Percentiles rank a stretch among this genome's conserved stretches.
These are phyloP conservation scores for Aphidius colemani DNA, from an alignment of 2,888 invertebrate species.

Conservation along the genomic window DNA sequence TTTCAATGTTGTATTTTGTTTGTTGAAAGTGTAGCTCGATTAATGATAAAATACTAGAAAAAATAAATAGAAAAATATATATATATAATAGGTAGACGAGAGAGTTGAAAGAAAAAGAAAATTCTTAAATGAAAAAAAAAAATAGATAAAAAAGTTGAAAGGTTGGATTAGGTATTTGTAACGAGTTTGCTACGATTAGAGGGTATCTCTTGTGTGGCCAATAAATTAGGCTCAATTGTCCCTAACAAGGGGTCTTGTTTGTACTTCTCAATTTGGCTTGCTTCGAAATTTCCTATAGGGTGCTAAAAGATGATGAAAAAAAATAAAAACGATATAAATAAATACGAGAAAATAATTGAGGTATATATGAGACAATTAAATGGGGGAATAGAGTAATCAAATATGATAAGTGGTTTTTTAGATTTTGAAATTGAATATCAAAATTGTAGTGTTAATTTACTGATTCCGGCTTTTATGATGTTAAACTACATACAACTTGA, in stretches of 20 bases:
- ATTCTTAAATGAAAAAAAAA: background rate
- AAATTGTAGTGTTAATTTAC: constrained; percentile 26
- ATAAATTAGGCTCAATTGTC: constrained; percentile 22
- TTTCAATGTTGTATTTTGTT: background rate
- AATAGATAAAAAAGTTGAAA: background rate
- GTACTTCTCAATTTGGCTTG: constrained; percentile 12
- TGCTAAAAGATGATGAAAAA: background rate
- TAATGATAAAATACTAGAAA: no score
- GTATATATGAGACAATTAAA: constrained; percentile 21
- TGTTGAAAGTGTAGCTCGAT: background rate
- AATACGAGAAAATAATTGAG: constrained; percentile 1
- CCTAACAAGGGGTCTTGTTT: constrained; percentile 21
- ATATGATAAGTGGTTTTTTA: constrained; percentile 22
- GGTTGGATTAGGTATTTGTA: background rate
- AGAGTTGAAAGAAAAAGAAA: background rate
- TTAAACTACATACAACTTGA: background rate
- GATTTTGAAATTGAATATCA: constrained; percentile 24
- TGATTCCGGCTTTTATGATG: background rate
- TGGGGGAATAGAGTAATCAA: constrained; percentile 1
- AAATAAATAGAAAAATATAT: no score
- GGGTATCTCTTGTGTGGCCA: constrained; percentile 10
- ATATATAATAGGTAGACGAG: background rate
- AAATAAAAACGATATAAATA: constrained; percentile 5
- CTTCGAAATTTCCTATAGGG: constrained; percentile 6
- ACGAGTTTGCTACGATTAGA: constrained; percentile 10